Conservation (phyloP, 1,140 invertebrate species). For the Harlomillsia oculata region DNA sequence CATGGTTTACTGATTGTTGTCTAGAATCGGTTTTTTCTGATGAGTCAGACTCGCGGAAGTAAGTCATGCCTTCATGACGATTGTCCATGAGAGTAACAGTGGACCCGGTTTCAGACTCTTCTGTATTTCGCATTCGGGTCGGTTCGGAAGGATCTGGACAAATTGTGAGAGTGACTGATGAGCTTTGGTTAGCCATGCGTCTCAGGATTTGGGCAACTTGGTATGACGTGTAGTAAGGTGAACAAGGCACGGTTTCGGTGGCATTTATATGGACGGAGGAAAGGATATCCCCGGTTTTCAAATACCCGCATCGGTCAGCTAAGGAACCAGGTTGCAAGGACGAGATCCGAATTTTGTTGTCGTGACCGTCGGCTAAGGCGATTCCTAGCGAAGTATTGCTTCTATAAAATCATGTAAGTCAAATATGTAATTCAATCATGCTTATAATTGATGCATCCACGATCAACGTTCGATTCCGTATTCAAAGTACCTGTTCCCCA, state of each 20-base stretch:
- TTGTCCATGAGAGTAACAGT: slow-evolving; percentile 9
- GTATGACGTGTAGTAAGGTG: slow-evolving; percentile 28
- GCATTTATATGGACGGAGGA: slow-evolving; percentile 23
- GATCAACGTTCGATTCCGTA: not conserved
- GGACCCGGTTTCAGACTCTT: slow-evolving; percentile 14
- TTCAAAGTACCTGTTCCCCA: slow-evolving; percentile 29
- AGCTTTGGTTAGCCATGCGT: slow-evolving; percentile 2
- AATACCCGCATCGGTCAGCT: slow-evolving; percentile 28
- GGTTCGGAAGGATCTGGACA: slow-evolving; percentile 3
- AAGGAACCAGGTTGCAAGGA: slow-evolving; percentile 31
- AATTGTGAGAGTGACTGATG: slow-evolving; percentile 19
- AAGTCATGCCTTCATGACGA: not conserved
- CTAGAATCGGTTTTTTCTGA: not conserved
- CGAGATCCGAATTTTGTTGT: slow-evolving; percentile 28
- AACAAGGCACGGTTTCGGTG: slow-evolving; percentile 23
- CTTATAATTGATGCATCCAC: not conserved
- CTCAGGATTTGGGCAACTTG: slow-evolving; percentile 31
- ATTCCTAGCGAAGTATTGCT: slow-evolving; percentile 30
- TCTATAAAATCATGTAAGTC: slow-evolving; percentile 9
- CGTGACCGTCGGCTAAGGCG: slow-evolving; percentile 23
- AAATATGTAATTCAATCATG: slow-evolving; percentile 4
- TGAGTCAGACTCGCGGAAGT: slow-evolving; percentile 3
- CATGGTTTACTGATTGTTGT: not conserved
- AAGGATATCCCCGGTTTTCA: slow-evolving; percentile 26
- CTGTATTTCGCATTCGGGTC: not conserved